Conservation (phyloP, 37 sponge, comb jelly and placozoan genomes). For the Hexactinellida sp. region DNA sequence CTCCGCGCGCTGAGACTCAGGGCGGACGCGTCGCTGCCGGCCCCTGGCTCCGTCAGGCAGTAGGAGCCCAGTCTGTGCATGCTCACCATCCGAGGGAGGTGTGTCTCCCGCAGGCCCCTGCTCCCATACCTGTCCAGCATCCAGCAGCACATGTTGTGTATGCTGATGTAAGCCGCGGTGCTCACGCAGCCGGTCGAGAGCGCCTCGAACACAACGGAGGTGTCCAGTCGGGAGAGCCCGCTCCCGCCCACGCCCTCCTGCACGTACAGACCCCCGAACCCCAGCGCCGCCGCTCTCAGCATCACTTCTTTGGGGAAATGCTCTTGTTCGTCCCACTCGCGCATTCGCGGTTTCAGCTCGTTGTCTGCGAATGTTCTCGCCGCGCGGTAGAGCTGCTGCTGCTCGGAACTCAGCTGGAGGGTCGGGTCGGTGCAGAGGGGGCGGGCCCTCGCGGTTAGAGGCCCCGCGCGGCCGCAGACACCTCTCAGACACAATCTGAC, state of each 20-base stretch:
- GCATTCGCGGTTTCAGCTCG: conserved; percentile 60
- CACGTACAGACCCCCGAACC: conserved; percentile 78
- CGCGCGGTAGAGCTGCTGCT: conserved; percentile 52
- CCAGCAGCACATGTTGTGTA: conserved; percentile 94
- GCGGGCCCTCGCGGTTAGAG: background rate
- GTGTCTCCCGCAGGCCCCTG: conserved; percentile 31
- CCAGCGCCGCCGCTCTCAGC: conserved; percentile 68
- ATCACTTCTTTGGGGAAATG: conserved; percentile 67
- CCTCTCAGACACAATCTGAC: background rate
- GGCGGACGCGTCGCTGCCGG: conserved; percentile 87
- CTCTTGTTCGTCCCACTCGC: conserved; percentile 82
- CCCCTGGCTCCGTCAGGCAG: conserved; percentile 89
- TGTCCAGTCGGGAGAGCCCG: conserved; percentile 65
- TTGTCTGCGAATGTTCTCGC: conserved; percentile 65
- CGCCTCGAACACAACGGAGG: conserved; percentile 85
- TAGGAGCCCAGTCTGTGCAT: conserved; percentile 75
- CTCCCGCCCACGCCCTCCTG: conserved; percentile 61
- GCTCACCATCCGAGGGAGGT: conserved; percentile 44
- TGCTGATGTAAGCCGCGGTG: conserved; percentile 88
- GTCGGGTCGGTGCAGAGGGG: background rate
- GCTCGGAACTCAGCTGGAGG: conserved; percentile 42
- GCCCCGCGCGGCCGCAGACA: background rate
- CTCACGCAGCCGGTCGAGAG: conserved; percentile 87
- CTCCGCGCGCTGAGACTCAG: conserved; percentile 37
- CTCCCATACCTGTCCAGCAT: conserved; percentile 85